A percentile compares a stretch with the other conserved stretches of the same genome.
Conservation (phyloP, 2,797 vertebrate genomes). For the Poecilia picta region DNA sequence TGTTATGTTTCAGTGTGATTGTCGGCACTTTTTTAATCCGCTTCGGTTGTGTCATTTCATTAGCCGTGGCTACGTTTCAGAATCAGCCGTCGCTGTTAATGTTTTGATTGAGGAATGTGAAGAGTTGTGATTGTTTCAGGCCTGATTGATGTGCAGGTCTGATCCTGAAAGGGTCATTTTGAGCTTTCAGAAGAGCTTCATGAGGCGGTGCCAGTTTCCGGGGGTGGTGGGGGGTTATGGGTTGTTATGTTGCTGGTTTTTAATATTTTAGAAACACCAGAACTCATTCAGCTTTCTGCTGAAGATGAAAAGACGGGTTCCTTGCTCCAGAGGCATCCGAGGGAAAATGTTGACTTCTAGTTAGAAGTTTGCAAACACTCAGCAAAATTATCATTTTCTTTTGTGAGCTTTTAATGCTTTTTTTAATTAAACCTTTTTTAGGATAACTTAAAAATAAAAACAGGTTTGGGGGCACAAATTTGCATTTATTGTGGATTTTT, state of each 20-base stretch:
- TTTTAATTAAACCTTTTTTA: background rate
- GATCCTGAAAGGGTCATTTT: slow-evolving; percentile 9
- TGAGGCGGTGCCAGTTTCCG: slow-evolving; percentile 18
- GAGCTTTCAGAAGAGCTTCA: slow-evolving; percentile 18
- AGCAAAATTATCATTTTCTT: background rate
- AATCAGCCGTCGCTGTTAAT: slow-evolving; percentile 16
- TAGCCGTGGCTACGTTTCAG: slow-evolving; percentile 45
- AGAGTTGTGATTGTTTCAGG: slow-evolving; percentile 28
- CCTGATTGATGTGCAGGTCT: slow-evolving; percentile 23
- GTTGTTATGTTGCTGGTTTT: slow-evolving; percentile 50
- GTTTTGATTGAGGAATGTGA: slow-evolving; percentile 31
- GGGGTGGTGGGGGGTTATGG: background rate
- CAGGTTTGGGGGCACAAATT: background rate
- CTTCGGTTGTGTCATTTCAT: slow-evolving; percentile 41
- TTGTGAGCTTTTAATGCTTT: background rate
- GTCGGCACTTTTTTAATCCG: slow-evolving; percentile 24
- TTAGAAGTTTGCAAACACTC: background rate
- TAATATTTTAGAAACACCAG: slow-evolving; percentile 38
- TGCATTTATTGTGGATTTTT: background rate
- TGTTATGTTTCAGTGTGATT: slow-evolving; percentile 41
- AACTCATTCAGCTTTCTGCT: slow-evolving; percentile 8
- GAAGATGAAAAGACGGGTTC: slow-evolving; percentile 18
- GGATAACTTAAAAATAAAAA: background rate
- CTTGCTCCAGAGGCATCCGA: slow-evolving; percentile 23
- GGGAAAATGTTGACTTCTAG: slow-evolving; percentile 7